These are phyloP conservation scores for Hyla sarda DNA, from an alignment of 2,113 vertebrate genomes.

Conservation along the genomic window DNA sequence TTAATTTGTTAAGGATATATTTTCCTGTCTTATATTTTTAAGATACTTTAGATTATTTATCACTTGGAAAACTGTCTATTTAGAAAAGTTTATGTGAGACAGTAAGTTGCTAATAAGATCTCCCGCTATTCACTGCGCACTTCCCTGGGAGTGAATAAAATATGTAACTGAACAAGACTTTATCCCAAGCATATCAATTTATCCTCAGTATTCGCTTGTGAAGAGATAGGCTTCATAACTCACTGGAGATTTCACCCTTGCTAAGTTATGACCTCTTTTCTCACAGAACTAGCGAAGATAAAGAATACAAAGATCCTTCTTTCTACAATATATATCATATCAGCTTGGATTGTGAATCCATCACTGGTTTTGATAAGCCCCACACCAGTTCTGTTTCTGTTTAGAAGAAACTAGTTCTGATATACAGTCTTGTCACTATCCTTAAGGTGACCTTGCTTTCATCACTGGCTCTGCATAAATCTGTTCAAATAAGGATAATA, in stretches of 20 bases:
- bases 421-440: neutral
- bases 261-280: conserved; percentile 48
- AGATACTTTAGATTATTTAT: neutral
- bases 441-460: conserved; percentile 25
- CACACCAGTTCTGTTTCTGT: neutral
- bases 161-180: conserved; percentile 42
- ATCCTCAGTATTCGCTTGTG: conserved; percentile 35
- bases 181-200: conserved; percentile 51
- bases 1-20: neutral
- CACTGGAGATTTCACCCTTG: conserved; percentile 37
- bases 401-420: conserved; percentile 3
- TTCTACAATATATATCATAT: conserved; percentile 31
- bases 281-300: conserved; percentile 45
- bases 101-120: neutral
- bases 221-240: conserved; percentile 48
- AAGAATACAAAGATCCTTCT: conserved; percentile 17
- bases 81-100: neutral
- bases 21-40: neutral
- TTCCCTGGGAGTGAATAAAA: conserved; percentile 37
- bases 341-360: conserved; percentile 32
- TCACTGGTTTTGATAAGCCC: conserved; percentile 36
- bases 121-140: neutral
- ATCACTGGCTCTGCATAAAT: neutral
- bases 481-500: too few species aligned
- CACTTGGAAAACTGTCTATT: neutral